Evolutionary conservation across 2,888 invertebrate species (phyloP).

Genomic region (Euclidia mi): DNA sequence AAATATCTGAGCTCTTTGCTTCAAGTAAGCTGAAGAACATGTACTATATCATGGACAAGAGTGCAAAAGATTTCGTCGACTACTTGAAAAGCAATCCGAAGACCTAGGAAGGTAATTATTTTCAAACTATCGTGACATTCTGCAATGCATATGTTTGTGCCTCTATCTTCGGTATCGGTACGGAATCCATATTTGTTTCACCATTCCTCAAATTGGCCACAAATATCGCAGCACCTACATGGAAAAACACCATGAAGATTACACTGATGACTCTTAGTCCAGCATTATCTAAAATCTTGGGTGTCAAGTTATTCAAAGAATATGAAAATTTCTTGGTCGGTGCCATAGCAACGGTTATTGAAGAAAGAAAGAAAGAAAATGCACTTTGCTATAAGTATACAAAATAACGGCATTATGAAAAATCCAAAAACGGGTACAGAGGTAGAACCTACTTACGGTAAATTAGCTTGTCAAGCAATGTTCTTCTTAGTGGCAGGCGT

Average conservation of each 20-base stretch:
- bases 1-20: no score
- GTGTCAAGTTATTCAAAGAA: conserved; percentile 63
- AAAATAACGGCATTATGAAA: conserved; percentile 64
- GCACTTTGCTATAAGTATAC: conserved; percentile 66
- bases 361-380: conserved; percentile 60
- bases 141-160: conserved; percentile 68
- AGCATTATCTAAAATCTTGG: conserved; percentile 47
- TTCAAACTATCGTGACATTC: conserved; percentile 54
- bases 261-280: conserved; percentile 40
- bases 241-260: conserved; percentile 49
- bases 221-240: conserved; percentile 36
- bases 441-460: conserved; percentile 67
- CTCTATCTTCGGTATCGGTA: conserved; percentile 75
- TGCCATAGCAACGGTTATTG: conserved; percentile 67
- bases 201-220: conserved; percentile 64
- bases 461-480: conserved; percentile 49
- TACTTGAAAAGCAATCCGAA: conserved; percentile 59
- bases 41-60: conserved; percentile 72
- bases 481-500: conserved; percentile 68
- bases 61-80: conserved; percentile 66
- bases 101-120: conserved; percentile 39
- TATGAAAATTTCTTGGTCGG: conserved; percentile 70
- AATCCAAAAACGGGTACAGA: conserved; percentile 64
- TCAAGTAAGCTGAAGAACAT: conserved; percentile 73
- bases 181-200: conserved; percentile 68